Evolutionary conservation across 2,888 invertebrate species (phyloP).

Genomic region (Buathra laborator): DNA sequence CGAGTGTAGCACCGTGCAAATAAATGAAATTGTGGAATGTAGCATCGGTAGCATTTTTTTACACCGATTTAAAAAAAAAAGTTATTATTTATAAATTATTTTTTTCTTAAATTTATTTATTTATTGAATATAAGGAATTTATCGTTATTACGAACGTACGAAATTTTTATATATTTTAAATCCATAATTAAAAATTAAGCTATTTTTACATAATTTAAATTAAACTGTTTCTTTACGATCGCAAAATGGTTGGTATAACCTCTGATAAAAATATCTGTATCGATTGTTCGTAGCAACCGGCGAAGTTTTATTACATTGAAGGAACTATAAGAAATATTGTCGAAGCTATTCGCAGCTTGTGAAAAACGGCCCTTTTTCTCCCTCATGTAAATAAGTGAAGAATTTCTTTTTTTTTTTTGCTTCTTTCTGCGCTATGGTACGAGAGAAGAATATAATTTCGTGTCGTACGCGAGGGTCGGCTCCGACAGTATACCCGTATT

Average conservation of each 20-base stretch:
- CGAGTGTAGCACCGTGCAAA: not conserved
- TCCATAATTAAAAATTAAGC: no score
- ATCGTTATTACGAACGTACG: no score
- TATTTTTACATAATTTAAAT: no score
- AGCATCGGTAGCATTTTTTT: no score
- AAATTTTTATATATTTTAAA: no score
- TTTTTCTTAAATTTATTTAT: no score
- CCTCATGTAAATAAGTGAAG: conserved; percentile 31
- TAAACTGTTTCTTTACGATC: not conserved
- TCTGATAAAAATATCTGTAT: not conserved
- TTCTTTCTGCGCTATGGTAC: not conserved
- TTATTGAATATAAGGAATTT: no score
- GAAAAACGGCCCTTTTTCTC: not conserved
- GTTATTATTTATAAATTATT: no score
- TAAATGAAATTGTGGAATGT: not conserved
- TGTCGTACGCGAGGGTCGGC: conserved; percentile 27
- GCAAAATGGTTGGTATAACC: not conserved
- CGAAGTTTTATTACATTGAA: not conserved
- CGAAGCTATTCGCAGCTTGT: conserved; percentile 16
- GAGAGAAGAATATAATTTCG: conserved; percentile 44
- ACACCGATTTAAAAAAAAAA: no score
- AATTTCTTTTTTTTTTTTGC: conserved; percentile 15
- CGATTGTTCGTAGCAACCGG: not conserved
- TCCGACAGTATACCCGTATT: conserved; percentile 22
- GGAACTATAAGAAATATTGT: not conserved